Base-by-base conservation (phyloP, 2,113 vertebrate genomes). In the Steatornis caripensis region DNA sequence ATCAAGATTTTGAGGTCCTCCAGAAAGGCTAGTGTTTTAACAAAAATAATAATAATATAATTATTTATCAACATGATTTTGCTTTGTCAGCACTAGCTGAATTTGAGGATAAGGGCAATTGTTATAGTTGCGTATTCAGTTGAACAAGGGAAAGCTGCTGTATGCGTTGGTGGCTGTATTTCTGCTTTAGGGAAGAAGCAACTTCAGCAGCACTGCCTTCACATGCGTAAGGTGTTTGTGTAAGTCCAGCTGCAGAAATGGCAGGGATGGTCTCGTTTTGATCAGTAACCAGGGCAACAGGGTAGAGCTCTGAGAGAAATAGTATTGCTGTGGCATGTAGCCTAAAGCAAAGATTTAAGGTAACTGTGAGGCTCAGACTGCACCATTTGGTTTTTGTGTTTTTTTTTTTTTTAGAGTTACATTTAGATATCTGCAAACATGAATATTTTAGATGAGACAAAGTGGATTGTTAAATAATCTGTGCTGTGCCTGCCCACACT, bases 361-460 rank as follows among this genome's bases (percentile, higher is more conserved):
- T 76, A 79, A 61, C 76, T 11, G 43, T 11, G 60, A 64, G 82
- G 49, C 82, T 95, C 57, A 71, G 72, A 7, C 53, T 80, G 77
- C 83, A 90, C 49, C 81, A 45, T 82, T 94, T 82, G 77, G 22
- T 2, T 94, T 87, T 48, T 76, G 23, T 22, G 34, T 57, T 65
- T 57, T 27, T 34, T 45, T 70, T 75, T 43, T 87, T 93, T 88
- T 54, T 71, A 85, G 39, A 86, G 60, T 74, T 96, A 74, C 84
- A 85, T 87, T 94, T 95, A 74, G 80, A 23, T 95, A 95, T 89
- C 49, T 96, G 93, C 85, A 93, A 95, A 87, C 94, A 95, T 96
- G 90, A 98, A 97, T 97, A 94, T 97, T 97, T 97, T 91, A 98
- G 87, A 86, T 70, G 85, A 90, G 87, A 92, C 93, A 93, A 95